Conservation (phyloP, 2,113 vertebrate species). For the Willisornis vidua region DNA sequence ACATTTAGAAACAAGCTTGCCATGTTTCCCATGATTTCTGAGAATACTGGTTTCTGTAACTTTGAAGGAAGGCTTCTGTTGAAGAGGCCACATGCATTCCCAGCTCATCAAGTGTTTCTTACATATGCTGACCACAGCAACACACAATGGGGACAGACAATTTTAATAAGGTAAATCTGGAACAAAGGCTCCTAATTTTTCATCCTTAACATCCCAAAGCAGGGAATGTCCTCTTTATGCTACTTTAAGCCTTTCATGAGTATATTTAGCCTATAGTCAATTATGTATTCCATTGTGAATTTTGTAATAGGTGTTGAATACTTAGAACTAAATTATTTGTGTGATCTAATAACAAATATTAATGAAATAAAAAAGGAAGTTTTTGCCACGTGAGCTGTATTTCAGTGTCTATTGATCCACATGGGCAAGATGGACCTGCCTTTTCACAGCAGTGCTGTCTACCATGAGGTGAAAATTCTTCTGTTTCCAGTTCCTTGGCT, state of each 20-base stretch:
- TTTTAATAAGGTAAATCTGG: not conserved
- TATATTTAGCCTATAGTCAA: not conserved
- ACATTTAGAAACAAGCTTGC: not conserved
- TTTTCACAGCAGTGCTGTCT: not conserved
- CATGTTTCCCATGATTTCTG: not conserved
- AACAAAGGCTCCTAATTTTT: not conserved
- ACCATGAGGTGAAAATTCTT: not conserved
- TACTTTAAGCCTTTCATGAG: not conserved
- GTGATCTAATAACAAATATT: not conserved
- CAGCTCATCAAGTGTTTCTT: not conserved
- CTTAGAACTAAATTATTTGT: not conserved
- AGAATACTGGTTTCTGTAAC: not conserved
- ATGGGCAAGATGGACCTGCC: not conserved
- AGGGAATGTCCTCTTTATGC: not conserved
- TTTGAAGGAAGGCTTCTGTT: not conserved
- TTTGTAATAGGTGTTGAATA: not conserved
- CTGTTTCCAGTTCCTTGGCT: not conserved
- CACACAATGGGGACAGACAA: not conserved
- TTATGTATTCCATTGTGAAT: not conserved
- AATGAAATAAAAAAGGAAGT: accelerated
- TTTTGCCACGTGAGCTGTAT: not conserved
- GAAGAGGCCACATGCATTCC: not conserved
- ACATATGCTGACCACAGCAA: not conserved
- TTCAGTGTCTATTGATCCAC: not conserved
- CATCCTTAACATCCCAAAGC: not conserved